Evolutionary conservation across 2,797 vertebrate species (phyloP), one percentile per base, ranked within the genome.

Genomic region (Anas bernieri): DNA sequence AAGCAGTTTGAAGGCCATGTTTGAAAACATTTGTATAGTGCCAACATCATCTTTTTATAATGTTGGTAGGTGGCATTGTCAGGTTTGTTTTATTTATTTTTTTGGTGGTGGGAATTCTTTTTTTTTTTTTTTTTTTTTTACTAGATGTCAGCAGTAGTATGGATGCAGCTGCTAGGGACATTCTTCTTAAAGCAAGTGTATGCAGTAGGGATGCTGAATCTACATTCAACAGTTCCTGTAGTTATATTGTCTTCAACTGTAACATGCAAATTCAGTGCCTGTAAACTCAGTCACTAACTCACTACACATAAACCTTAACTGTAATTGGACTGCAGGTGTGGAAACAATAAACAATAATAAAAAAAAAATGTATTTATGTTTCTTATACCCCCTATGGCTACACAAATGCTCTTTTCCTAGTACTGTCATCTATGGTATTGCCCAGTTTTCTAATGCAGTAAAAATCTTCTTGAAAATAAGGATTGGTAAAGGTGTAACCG

Each of bases 311-410:
- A 91, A 80, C 28, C 17, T 86, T 73, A 75, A 93, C 88, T 96
- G 87, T 96, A 88, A 91, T 59, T 92, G 86, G 88, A 86, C 77
- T 62, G 69, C 94, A 93, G 82, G 73, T 96, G 93, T 97, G 96
- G 78, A 95, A 97, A 93, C 52, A 37, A 37, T 23, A 13, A 63
- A 31, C 5, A 79, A 37, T 9, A 48, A 37, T n/a, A 41, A 39
- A 10, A 59, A 35, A 26, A 62, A 62, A 67, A 17, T 1, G 0
- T 17, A 15, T n/a, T 2, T 46, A 22, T 23, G 1, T 56, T 76
- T 85, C 58, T 50, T 14, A 45, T 79, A 58, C 48, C 39, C 59
- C 31, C 21, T 81, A 0, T 58, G 17, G 22, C 12, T 37, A 28
- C 41, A 13, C 3, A 43, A 59, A 26, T 77, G 55, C 17, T 55